Percentiles rank a stretch among this genome's conserved stretches.
Evolutionary conservation across 2,888 invertebrate species (phyloP).

Genomic region (Margaritifera margaritifera): DNA sequence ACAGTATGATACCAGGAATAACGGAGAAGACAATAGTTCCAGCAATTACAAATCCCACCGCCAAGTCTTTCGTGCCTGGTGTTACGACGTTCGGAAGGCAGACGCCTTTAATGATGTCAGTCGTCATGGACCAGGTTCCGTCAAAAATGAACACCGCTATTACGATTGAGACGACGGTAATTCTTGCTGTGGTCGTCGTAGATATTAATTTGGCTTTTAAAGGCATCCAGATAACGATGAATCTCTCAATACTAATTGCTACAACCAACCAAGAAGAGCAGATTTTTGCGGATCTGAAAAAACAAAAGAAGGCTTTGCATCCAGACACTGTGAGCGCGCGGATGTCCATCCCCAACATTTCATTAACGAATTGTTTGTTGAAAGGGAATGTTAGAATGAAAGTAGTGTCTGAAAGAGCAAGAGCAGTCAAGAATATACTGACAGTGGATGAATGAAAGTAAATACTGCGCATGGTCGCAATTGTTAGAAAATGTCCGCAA

Average conservation of each 20-base stretch:
- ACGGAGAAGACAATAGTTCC: conserved; percentile 32
- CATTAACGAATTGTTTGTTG: conserved; percentile 35
- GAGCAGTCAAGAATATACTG: conserved; percentile 34
- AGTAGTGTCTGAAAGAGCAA: conserved; percentile 41
- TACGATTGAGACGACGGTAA: conserved; percentile 6
- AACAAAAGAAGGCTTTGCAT: conserved; percentile 43
- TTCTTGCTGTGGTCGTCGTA: conserved; percentile 22
- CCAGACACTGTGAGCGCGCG: conserved; percentile 32
- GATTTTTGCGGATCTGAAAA: conserved; percentile 39
- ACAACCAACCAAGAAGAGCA: conserved; percentile 48
- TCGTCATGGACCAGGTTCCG: conserved; percentile 36
- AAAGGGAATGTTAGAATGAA: conserved; percentile 39
- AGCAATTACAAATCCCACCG: conserved; percentile 26
- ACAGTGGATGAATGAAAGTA: conserved; percentile 26
- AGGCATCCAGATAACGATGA: conserved; percentile 46
- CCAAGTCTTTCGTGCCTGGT: conserved; percentile 8
- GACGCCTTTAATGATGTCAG: conserved; percentile 25
- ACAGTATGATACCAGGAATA: conserved; percentile 35
- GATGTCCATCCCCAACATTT: conserved; percentile 33
- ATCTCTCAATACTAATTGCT: conserved; percentile 41
- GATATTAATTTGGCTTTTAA: conserved; percentile 30
- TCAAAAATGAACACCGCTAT: conserved; percentile 20
- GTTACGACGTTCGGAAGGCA: conserved; percentile 17
- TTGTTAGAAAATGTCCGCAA: conserved; percentile 31
- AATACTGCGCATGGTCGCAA: conserved; percentile 31